Base-by-base conservation (phyloP, 2,113 vertebrate species). In the Murina feae region DNA sequence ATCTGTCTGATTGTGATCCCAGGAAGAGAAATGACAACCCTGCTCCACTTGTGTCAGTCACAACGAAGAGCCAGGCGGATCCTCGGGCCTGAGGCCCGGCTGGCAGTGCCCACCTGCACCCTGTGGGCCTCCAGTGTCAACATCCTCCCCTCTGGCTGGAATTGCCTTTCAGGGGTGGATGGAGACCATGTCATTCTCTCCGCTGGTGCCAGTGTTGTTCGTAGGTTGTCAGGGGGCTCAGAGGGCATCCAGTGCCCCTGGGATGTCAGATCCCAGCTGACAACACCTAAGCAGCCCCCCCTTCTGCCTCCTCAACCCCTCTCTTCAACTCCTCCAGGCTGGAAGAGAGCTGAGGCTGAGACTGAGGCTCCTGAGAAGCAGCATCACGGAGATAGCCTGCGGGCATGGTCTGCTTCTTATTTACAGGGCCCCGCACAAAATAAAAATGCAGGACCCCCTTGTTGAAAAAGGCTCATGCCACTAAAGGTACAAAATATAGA, bases 1-100 rank as follows among this genome's bases (percentile, higher is more conserved):
- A 97, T 96, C 82, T 93, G 87, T 97, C 95, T 94, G 95, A 93
- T 92, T 96, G 75, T 75, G 84, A 94, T 80, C 85, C 82, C 5
- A 3, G 78, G 85, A 80, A 93, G 89, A 76, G 69, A 96, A 92
- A 93, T 75, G 89, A 95, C 94, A 94, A 6, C 20, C 3, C 28
- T 1, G n/a, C 65, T 49, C 71, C 3, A 1, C 69, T 91, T 89
- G 88, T 90, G 76, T 10, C 76, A 21, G 23, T 86, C 65, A 37
- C 47, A 84, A 8, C 53, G 30, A 66, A 66, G 37, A 1, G 1
- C 71, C 47, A 5, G 87, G 72, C 76, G 58, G 30, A 86, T 69
- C 30, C 9, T 37, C 2, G 0, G 85, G 74, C 18, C 39, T 0
- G 32, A 32, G 63, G 25, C 23, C 37, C 0, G 28, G 58, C 58